phyloP scores from a whole-genome alignment of 1,140 invertebrate genomes.

The Radopholus similis region DNA sequence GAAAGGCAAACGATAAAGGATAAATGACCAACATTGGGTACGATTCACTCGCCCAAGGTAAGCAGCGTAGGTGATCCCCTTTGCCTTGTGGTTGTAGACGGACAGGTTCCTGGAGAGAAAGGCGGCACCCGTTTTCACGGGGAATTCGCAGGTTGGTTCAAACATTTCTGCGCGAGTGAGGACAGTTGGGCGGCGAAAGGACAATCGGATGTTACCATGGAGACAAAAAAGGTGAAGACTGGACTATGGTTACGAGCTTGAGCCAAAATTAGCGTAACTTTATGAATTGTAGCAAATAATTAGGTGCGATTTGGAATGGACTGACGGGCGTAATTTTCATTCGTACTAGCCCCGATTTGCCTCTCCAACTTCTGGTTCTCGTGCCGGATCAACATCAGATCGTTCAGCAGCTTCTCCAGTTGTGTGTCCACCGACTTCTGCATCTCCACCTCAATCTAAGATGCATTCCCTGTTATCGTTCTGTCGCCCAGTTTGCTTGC shows the following conservation, averaged over 20 bases:
- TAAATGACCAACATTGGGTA: not conserved
- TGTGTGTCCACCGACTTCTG: slow-evolving; percentile 30
- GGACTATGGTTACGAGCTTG: too few species aligned
- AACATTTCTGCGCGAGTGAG: slow-evolving; percentile 5
- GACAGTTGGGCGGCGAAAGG: not conserved
- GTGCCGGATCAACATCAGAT: slow-evolving; percentile 22
- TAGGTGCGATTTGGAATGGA: too few species aligned
- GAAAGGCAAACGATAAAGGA: not conserved
- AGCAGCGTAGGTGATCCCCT: slow-evolving; percentile 17
- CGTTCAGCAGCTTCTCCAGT: slow-evolving; percentile 30
- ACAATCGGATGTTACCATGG: not conserved
- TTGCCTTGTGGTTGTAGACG: slow-evolving; percentile 18
- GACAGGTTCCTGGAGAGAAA: slow-evolving; percentile 29
- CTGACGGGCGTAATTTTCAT: too few species aligned
- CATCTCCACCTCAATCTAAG: slow-evolving; percentile 27
- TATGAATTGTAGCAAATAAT: too few species aligned
- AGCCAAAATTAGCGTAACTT: too few species aligned
- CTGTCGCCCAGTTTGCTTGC: slow-evolving; percentile 3
- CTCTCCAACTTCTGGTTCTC: slow-evolving; percentile 24
- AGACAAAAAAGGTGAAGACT: not conserved
- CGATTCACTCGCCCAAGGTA: slow-evolving; percentile 25
- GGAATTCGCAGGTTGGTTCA: slow-evolving; percentile 12
- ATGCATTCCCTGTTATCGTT: not conserved
- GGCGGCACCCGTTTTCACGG: slow-evolving; percentile 23
- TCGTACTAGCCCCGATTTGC: not conserved